Evolutionary conservation across 2,888 invertebrate genomes (phyloP), one percentile per base, ranked within the genome.

Genomic region (Silvanus unidentatus): DNA sequence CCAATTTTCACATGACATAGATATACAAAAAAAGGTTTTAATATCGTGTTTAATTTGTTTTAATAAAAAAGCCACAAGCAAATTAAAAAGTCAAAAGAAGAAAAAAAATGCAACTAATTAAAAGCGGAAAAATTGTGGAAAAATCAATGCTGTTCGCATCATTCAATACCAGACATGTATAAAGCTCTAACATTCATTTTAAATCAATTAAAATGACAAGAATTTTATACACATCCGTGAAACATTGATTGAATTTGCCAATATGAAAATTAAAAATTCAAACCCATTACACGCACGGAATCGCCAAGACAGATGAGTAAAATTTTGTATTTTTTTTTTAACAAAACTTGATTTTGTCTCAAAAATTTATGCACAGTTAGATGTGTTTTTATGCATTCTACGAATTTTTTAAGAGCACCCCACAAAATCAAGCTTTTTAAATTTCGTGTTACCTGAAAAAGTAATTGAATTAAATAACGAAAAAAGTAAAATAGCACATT

Each of bases 251-350:
- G n/a, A 32, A n/a, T 32, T n/a, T n/a, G n/a, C 22, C 3, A 22
- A 5, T 22, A 42, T 50, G 56, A 49, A 45, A 47, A 48, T 32
- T 9, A 27, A 29, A 39, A 29, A 50, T 47, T 44, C 53, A 64
- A 64, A 62, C 66, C 70, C 70, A 58, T 64, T n/a, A 32, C 32
- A 32, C 71, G 69, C 32, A 32, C 71, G 69, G 72, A 60, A 60
- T 64, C 65, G 64, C 69, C 70, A 66, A 22, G 72, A 71, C 71
- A 73, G 72, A 73, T 70, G 72, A 72, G 68, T 32, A 59, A 38
- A 37, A 38, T 42, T 37, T 46, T 52, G 50, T 43, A 39, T n/a
- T n/a, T 28, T 28, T 28, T 9, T 47, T 43, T 39, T 35, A 59
- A 54, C 58, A 58, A 62, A 67, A 66, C 63, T 66, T 65, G 65